Evolutionary conservation across 2,888 invertebrate species (phyloP), one percentile per base, ranked within the genome.

Genomic region (Lamellibrachia satsuma): DNA sequence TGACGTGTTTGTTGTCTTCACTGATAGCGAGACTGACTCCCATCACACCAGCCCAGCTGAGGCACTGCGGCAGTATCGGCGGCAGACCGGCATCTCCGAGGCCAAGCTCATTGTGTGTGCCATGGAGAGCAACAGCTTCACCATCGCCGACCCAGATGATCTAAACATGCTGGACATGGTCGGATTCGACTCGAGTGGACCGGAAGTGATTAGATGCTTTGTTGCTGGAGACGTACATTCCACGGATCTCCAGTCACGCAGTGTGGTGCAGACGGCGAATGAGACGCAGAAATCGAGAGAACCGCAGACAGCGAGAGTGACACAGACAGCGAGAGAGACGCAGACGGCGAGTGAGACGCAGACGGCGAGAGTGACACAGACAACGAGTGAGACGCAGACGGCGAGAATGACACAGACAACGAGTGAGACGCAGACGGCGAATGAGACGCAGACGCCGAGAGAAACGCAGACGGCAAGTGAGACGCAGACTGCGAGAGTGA

Each of bases 1-100:
- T 94, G 98, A 98, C 96, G 97, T 98, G 52, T 98, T 98, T 96
- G 97, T 98, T 92, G 97, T 98, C 96, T 97, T 98, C 96, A 97
- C 98, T 90, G 97, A 98, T 96, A 95, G 97, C 96, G 95, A 95
- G 95, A 94, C 96, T 94, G 91, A 94, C 93, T 94, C 95, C 94
- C 94, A 52, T 57, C 94, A 9, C 96, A 97, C 96, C 95, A 97
- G 97, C 96, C 97, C 95, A 96, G 97, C 94, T 96, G 94, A 96
- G 75, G 97, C 97, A 8, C 96, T 98, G 92, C 96, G 97, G 93
- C 96, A 97, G 92, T 98, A 98, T 95, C 97, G 97, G 93, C 95
- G 96, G 52, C 96, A 96, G 91, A 95, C 97, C 93, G 97, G 94
- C 1, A 94, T 95, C 55, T 94, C 93, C 55, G 94, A 95, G 90